Evolutionary conservation across 1,140 invertebrate genomes (phyloP).

Genomic region (Andricus grossulariae): DNA sequence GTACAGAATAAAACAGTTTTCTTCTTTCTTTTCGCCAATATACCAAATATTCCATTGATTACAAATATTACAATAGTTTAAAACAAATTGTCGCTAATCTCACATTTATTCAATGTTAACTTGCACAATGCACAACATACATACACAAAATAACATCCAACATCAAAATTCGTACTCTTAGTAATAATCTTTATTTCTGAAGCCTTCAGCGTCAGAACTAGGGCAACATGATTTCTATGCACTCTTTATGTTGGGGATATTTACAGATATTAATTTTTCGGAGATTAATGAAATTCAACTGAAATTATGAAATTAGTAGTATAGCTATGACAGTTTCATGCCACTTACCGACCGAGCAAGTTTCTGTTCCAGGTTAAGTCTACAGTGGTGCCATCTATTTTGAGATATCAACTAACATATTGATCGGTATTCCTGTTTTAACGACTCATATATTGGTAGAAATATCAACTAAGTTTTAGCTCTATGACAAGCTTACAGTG

Average conservation of each 20-base stretch:
- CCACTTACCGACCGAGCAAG: no score
- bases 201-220: neutral
- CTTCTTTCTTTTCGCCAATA: neutral
- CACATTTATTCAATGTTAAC: constrained; percentile 60
- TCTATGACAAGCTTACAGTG: no score
- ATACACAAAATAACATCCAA: constrained; percentile 62
- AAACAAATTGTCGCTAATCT: constrained; percentile 38
- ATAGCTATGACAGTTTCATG: no score
- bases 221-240: neutral
- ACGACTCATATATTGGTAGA: no score
- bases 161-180: constrained; percentile 43
- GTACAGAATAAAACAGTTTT: neutral
- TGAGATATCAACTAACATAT: no score
- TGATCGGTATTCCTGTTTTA: no score
- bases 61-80: constrained; percentile 23
- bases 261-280: neutral
- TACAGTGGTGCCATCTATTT: neutral
- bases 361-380: neutral
- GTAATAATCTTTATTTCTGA: neutral
- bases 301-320: neutral
- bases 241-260: neutral
- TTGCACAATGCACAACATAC: constrained; percentile 48
- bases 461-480: no score
- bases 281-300: neutral
- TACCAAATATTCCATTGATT: constrained; percentile 15